Evolutionary conservation across 2,888 invertebrate species (phyloP).

Genomic region (Polylopha cassiicola): DNA sequence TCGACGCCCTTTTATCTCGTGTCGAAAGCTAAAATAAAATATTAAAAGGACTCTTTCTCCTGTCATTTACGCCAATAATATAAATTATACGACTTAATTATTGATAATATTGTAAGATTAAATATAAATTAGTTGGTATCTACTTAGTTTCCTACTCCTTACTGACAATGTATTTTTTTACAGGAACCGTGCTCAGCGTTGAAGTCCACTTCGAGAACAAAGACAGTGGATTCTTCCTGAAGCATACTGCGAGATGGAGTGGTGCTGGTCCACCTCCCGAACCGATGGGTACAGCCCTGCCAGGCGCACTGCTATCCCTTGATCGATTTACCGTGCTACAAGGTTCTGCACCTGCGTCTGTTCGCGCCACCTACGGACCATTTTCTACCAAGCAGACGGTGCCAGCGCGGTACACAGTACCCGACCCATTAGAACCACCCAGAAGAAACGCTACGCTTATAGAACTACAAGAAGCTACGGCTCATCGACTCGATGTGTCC

Average conservation of each 20-base stretch:
- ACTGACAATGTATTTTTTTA: too few relatives aligned
- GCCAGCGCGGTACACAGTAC: conserved; percentile 91
- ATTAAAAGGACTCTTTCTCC: conserved; percentile 54
- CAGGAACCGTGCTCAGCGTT: conserved; percentile 84
- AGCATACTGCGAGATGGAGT: conserved; percentile 86
- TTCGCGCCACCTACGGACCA: conserved; percentile 94
- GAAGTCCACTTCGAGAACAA: conserved; percentile 95
- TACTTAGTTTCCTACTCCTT: too few relatives aligned
- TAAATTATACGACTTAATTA: conserved; percentile 25
- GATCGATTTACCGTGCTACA: conserved; percentile 95
- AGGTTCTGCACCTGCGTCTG: conserved; percentile 92
- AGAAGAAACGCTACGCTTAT: conserved; percentile 76
- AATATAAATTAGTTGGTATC: too few relatives aligned
- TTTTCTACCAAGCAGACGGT: conserved; percentile 97
- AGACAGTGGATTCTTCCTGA: conserved; percentile 93
- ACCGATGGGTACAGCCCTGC: conserved; percentile 66
- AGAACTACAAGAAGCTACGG: conserved; percentile 79
- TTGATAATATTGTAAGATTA: too few relatives aligned
- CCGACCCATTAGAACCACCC: conserved; percentile 85
- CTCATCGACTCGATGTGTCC: conserved; percentile 91
- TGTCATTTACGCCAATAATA: conserved; percentile 39
- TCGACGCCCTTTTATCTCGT: conserved; percentile 58
- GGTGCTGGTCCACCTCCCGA: conserved; percentile 71
- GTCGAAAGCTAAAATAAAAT: conserved; percentile 54
- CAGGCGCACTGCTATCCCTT: conserved; percentile 85